phyloP scores from a whole-genome alignment of 2,797 vertebrate genomes.

The Centroberyx gerrardi region DNA sequence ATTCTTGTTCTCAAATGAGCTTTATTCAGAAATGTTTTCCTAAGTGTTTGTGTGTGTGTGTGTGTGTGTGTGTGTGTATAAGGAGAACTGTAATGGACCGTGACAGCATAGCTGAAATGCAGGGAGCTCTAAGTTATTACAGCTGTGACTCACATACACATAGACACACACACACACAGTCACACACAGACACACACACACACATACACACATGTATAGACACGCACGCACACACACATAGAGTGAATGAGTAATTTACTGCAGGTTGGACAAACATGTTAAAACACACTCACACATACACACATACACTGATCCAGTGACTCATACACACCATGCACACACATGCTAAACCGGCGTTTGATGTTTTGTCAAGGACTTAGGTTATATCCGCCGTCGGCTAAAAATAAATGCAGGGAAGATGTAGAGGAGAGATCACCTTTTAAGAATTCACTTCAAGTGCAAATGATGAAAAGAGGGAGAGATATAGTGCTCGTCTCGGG shows the following conservation, averaged over 20 bases:
- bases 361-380: conserved; percentile 79
- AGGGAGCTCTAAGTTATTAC: conserved; percentile 76
- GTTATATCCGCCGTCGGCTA: conserved; percentile 68
- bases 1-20: conserved; percentile 48
- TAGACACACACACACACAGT: conserved; percentile 19
- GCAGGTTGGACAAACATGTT: conserved; percentile 80
- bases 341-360: conserved; percentile 74
- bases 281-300: conserved; percentile 73
- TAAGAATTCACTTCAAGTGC: conserved; percentile 60
- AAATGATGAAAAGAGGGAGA: conserved; percentile 52
- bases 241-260: conserved; percentile 71
- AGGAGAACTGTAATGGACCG: conserved; percentile 62
- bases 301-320: conserved; percentile 70
- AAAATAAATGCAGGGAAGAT: conserved; percentile 71
- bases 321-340: conserved; percentile 69
- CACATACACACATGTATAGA: conserved; percentile 58
- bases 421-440: conserved; percentile 67
- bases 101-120: conserved; percentile 74
- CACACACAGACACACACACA: conserved; percentile 21
- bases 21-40: conserved; percentile 57
- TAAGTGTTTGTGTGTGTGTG: conserved; percentile 33
- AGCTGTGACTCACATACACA: conserved; percentile 68
- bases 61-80: conserved; percentile 22
- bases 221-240: conserved; percentile 50
- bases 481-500: conserved; percentile 45